Percentiles rank a stretch among this genome's conserved stretches.
These are phyloP conservation scores for Willisornis vidua DNA, from an alignment of 2,113 vertebrate genomes.

Conservation along the genomic window DNA sequence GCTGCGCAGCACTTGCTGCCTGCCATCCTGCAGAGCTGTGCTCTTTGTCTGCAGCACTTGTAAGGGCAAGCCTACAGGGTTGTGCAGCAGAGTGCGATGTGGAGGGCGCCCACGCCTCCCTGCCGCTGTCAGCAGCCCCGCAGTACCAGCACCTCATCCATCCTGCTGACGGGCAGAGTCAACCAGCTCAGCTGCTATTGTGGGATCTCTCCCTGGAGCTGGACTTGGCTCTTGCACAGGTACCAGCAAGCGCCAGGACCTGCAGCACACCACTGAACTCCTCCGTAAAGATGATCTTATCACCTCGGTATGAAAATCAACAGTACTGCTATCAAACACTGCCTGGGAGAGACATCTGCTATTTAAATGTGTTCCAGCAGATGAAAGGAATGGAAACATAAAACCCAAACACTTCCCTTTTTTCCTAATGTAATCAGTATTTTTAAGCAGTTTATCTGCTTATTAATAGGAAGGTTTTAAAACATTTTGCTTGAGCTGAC, in stretches of 20 bases:
- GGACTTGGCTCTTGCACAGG: rapidly evolving
- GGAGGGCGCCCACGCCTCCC: not conserved
- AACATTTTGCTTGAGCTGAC: conserved; percentile 59
- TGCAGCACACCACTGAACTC: not conserved
- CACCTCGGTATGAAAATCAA: not conserved
- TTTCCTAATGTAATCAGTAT: conserved; percentile 41
- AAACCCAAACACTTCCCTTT: conserved; percentile 14
- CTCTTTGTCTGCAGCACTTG: not conserved
- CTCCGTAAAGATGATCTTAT: not conserved
- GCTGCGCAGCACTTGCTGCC: rapidly evolving
- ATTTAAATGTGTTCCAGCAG: conserved; percentile 24
- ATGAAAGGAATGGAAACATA: conserved; percentile 33
- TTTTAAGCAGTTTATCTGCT: conserved; percentile 59
- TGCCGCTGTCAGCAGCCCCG: not conserved
- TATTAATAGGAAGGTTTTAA: conserved; percentile 60
- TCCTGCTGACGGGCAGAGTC: not conserved
- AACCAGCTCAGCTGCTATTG: not conserved
- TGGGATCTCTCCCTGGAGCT: not conserved
- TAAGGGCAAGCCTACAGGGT: not conserved
- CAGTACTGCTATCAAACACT: not conserved
- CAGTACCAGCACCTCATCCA: not conserved
- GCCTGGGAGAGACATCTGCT: conserved; percentile 39
- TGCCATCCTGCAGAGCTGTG: rapidly evolving
- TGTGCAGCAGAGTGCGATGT: rapidly evolving
- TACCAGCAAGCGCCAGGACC: not conserved